Base-by-base conservation (phyloP, 2,888 invertebrate genomes). In the Pseudanteris insignis region DNA sequence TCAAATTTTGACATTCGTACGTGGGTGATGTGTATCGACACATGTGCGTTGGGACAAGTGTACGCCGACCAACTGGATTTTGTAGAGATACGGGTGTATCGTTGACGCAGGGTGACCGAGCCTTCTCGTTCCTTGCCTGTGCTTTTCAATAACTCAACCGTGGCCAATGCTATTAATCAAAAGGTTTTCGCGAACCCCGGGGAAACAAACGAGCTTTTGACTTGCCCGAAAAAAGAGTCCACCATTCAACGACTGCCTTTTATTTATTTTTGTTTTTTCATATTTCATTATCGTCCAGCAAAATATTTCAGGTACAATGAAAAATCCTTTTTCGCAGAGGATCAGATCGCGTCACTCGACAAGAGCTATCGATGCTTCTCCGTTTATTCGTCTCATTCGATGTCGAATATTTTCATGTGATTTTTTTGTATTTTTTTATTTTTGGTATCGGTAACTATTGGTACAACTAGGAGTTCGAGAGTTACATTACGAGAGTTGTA, bases 121-220 rank as follows among this genome's bases (percentile, higher is more conserved):
- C 40, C 67, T 61, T 28, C 50, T 34, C 41, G 30, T 60, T 62
- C 32, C 65, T 55, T 44, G 44, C 38, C 14, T 26, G 24, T 48
- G 40, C 67, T 71, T 75, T 77, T 74, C 75, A 77, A 76, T 77
- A 75, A 76, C 70, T 73, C 67, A 71, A 73, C 29, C 63, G 41
- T 26, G 65, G 46, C 65, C 41, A 65, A 65, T 67, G 70, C 74
- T 71, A 75, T 76, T 77, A 76, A 78, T 78, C 77, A 75, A 74
- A 74, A 70, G 69, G 70, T 70, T 67, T 71, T 71, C 59, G 48
- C 59, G 51, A 40, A 40, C 11, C 50, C 41, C n/a, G 58, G 34
- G 59, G 63, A 70, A 70, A 68, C 61, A 64, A 67, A 65, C 54
- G 57, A 21, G 55, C 55, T 51, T 62, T 64, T 53, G 50, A 55